Conservation (phyloP, 2,113 vertebrate genomes). For the Candoia aspera region DNA sequence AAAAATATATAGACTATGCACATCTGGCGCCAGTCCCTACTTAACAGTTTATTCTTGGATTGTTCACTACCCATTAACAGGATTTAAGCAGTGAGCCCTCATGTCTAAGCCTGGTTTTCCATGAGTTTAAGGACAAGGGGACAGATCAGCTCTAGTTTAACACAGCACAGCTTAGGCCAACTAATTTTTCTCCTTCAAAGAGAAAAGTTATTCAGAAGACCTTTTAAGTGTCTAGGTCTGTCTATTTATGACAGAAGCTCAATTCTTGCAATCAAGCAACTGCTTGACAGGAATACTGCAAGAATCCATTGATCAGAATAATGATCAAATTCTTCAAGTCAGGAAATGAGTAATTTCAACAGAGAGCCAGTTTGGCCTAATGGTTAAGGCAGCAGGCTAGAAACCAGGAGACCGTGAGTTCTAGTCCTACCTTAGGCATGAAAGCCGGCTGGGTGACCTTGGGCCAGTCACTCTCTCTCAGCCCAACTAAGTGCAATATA, state of each 20-base stretch:
- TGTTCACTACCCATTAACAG: not conserved
- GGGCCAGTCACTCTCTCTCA: too few species aligned
- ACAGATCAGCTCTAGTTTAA: not conserved
- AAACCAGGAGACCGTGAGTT: too few species aligned
- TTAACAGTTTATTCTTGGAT: not conserved
- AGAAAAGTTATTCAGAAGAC: not conserved
- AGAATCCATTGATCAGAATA: not conserved
- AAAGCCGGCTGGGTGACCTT: too few species aligned
- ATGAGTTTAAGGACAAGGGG: not conserved
- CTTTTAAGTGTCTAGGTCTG: not conserved
- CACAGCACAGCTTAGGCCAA: not conserved
- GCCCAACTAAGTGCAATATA: too few species aligned
- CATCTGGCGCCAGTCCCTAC: not conserved
- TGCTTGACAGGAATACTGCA: not conserved
- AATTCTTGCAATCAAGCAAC: not conserved
- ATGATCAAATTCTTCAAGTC: not conserved
- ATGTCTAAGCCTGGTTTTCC: not conserved
- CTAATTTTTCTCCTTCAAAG: not conserved
- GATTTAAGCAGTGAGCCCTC: not conserved
- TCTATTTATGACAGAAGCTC: not conserved
- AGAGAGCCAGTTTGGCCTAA: not conserved
- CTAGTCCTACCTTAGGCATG: too few species aligned
- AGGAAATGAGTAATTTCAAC: not conserved
- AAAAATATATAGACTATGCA: not conserved
- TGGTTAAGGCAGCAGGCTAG: too few species aligned